phyloP scores from a whole-genome alignment of 2,888 invertebrate genomes.

The Helleia helle region DNA sequence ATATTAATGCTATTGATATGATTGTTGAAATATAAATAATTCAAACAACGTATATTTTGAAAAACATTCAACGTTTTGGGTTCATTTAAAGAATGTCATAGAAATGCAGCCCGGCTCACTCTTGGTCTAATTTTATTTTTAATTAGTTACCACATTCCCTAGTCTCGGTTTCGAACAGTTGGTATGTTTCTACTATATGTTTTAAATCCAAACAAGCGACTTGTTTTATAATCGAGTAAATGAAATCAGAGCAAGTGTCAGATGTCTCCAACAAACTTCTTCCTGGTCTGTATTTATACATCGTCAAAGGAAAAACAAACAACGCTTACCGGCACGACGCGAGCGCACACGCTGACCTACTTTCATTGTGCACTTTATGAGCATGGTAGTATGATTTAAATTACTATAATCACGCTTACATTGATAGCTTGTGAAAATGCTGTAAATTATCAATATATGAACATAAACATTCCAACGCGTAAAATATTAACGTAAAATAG shows the following conservation, averaged over 20 bases:
- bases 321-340: slow-evolving; percentile 42
- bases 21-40: not conserved
- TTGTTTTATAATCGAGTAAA: slow-evolving; percentile 2
- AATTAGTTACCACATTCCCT: slow-evolving; percentile 17
- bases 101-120: not conserved
- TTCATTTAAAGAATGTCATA: not conserved
- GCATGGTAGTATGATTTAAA: slow-evolving; percentile 15
- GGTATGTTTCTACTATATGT: slow-evolving; percentile 8
- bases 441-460: not conserved
- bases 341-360: slow-evolving; percentile 16
- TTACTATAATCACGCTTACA: slow-evolving; percentile 7
- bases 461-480: too few species aligned
- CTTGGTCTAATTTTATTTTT: slow-evolving; percentile 14
- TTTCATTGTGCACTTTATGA: slow-evolving; percentile 22
- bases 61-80: too few species aligned
- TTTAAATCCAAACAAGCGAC: slow-evolving; percentile 1
- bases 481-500: too few species aligned
- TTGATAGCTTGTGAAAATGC: not conserved
- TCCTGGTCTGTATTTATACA: slow-evolving; percentile 67
- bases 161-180: slow-evolving; percentile 6
- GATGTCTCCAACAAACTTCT: slow-evolving; percentile 41
- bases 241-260: slow-evolving; percentile 32
- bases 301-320: slow-evolving; percentile 66
- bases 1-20: too few species aligned
- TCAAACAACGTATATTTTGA: not conserved